Conservation (phyloP, 2,888 invertebrate species). For the Lithosia quadra region DNA sequence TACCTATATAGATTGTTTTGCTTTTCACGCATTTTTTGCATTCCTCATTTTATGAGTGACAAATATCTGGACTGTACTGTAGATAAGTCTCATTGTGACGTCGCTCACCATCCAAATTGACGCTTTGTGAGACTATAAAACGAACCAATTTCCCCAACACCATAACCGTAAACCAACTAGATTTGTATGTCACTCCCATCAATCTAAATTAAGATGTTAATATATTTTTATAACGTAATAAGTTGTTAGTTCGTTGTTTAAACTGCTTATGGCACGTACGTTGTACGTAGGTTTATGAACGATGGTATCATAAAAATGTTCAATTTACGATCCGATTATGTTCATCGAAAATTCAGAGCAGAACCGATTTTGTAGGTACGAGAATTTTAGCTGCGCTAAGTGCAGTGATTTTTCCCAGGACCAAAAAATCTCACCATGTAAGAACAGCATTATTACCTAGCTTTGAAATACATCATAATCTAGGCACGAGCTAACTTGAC, state of each 20-base stretch:
- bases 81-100: not conserved
- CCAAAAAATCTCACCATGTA: constrained; percentile 25
- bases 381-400: constrained; percentile 47
- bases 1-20: not conserved
- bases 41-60: not conserved
- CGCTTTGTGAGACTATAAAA: constrained; percentile 50
- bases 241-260: constrained; percentile 33
- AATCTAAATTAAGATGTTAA: constrained; percentile 15
- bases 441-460: constrained; percentile 53
- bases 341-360: constrained; percentile 51
- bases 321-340: constrained; percentile 54
- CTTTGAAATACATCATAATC: constrained; percentile 49
- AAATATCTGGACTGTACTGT: not conserved
- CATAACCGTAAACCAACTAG: constrained; percentile 33
- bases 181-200: constrained; percentile 19
- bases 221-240: constrained; percentile 15
- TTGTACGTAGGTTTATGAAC: constrained; percentile 36
- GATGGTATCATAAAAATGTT: constrained; percentile 49
- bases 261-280: constrained; percentile 40
- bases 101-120: constrained; percentile 35
- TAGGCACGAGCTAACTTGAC: constrained; percentile 51
- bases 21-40: not conserved
- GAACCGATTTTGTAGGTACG: constrained; percentile 50
- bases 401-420: constrained; percentile 37
- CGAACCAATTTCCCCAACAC: constrained; percentile 42